Evolutionary conservation across 2,888 invertebrate species (phyloP), one percentile per base, ranked within the genome.

Genomic region (Nomada ruficornis): DNA sequence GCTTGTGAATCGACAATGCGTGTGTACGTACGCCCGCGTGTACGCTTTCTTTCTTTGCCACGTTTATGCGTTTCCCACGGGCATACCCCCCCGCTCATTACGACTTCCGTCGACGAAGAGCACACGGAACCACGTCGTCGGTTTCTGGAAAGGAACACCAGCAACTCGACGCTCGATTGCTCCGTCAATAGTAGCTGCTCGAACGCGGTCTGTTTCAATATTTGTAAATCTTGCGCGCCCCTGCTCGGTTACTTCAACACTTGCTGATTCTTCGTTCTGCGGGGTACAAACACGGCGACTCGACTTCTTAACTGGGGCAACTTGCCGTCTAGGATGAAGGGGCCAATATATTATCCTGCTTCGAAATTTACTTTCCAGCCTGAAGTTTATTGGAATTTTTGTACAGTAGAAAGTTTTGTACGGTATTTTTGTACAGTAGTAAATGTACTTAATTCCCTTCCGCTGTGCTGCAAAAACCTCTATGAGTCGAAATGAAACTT

Each of bases 21-120:
- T 15, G 36, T 42, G 29, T 18, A 42, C 20, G 26, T 18, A 42
- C 20, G 26, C 59, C n/a, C 20, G 79, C 80, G 86, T 82, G 82
- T 73, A 77, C 75, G 69, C 77, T 67, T 59, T 74, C 77, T 68
- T 67, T 79, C 78, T 82, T 82, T 85, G 84, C 79, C 68, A 62
- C 64, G 78, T 63, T 73, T 82, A 71, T 62, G 52, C 83, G 77
- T 85, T 93, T 93, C 93, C 93, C 93, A 93, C 93, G 91, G 85
- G 82, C 67, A 36, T 73, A 23, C 60, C 60, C 36, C 67, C 20
- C 67, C 85, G 87, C 90, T 93, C 91, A 92, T 93, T 93, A 93
- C 88, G 88, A 92, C 92, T 92, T 93, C 92, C 92, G 91, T 88
- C 44, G 62, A 36, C 62, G 36, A 74, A 63, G 90, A 88, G 83